A percentile compares a stretch with the other conserved stretches of the same genome.
Conservation (phyloP, 2,113 vertebrate genomes). For the Nothocercus julius region DNA sequence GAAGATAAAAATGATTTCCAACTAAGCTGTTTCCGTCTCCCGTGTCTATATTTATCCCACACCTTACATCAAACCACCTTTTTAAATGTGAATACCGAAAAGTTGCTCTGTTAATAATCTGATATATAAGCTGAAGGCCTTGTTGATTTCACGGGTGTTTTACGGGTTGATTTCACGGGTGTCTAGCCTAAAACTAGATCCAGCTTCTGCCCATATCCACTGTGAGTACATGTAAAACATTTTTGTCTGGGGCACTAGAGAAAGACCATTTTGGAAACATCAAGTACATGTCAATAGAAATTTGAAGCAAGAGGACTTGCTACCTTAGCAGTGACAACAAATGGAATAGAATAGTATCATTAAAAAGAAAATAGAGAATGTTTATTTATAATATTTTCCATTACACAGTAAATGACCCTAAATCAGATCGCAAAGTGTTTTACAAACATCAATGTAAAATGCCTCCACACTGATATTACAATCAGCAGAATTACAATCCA, state of each 20-base stretch:
- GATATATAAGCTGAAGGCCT: not conserved
- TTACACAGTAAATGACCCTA: conserved; percentile 15
- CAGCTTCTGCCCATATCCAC: not conserved
- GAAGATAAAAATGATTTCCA: not conserved
- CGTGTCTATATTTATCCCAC: not conserved
- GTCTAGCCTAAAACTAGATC: not conserved
- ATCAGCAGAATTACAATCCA: not conserved
- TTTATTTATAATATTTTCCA: conserved; percentile 40
- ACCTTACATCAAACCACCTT: not conserved
- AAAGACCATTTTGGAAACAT: not conserved
- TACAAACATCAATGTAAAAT: conserved; percentile 13
- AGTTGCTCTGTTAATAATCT: not conserved
- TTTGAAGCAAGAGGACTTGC: not conserved
- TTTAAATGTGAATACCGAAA: not conserved
- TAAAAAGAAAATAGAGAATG: conserved; percentile 5
- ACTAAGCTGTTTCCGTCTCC: not conserved
- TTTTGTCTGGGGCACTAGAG: not conserved
- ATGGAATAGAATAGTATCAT: not conserved
- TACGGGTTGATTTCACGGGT: not conserved
- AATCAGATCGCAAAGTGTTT: conserved; percentile 1
- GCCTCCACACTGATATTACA: not conserved
- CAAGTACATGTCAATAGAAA: not conserved
- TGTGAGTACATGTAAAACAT: not conserved
- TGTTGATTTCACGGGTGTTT: not conserved
- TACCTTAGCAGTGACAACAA: not conserved